Conservation (phyloP, 2,113 vertebrate genomes). For the Toxostoma redivivum region DNA sequence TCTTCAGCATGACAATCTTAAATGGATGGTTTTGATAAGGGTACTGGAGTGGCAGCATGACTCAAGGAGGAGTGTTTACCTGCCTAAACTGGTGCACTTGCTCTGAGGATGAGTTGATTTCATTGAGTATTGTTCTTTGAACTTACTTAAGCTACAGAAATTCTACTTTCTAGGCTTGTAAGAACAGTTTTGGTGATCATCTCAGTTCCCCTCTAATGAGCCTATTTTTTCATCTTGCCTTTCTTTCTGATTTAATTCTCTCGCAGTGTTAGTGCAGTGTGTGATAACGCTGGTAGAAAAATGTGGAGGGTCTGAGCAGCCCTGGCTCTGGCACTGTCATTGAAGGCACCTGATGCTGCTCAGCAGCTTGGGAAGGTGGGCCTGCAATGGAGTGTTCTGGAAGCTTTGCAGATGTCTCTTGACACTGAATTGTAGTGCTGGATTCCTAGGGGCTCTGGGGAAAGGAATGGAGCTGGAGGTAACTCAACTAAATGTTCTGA, state of each 20-base stretch:
- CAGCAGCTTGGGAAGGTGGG: not conserved
- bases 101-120: not conserved
- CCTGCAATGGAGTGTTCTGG: not conserved
- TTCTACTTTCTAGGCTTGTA: not conserved
- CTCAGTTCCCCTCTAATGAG: not conserved
- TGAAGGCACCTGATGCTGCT: not conserved
- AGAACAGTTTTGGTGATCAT: not conserved
- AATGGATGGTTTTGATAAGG: not conserved
- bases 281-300: not conserved
- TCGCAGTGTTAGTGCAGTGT: not conserved
- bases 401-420: not conserved
- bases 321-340: not conserved
- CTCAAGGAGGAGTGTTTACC: not conserved
- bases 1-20: not conserved
- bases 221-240: not conserved
- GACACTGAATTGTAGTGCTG: rapidly evolving
- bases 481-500: not conserved
- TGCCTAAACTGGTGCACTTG: not conserved
- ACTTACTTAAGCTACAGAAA: not conserved
- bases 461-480: not conserved
- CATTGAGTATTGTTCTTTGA: not conserved
- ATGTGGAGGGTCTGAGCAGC: not conserved
- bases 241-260: not conserved
- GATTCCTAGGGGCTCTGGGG: rapidly evolving
- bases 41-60: not conserved